Base-by-base conservation (phyloP, 2,113 vertebrate genomes). In the Brachyistius frenatus region DNA sequence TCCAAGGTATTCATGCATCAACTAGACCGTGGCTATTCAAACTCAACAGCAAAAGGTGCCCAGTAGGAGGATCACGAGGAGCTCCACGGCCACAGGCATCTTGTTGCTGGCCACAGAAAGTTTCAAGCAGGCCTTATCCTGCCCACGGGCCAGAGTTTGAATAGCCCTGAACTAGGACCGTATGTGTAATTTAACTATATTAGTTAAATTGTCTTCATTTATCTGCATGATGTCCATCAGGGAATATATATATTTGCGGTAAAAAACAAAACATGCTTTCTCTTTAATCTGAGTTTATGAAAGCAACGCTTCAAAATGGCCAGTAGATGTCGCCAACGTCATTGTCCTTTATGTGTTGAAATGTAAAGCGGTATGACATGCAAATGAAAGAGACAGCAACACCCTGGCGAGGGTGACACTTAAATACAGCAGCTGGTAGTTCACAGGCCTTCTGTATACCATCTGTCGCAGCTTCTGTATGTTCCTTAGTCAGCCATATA, bases 251-350 rank as follows among this genome's bases (percentile, higher is more conserved):
- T 67, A 23, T 14, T 41, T 44, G 11, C 16, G 2, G 2, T 10
- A 5, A 37, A 36, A 11, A 11, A 62, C 31, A 44, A 2, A 3
- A 33, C n/a, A 0, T 31, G 60, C 8, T 39, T 31, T 11, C 1
- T 13, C 9, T 11, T 2, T 31, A 10, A 10, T 16, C 15, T 53
- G 0, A 5, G 41, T 68, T 14, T 35, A 37, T 23, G 32, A 56
- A 36, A 49, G 77, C 61, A 76, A 46, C 23, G 39, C 47, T 30
- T 32, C n/a, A 31, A 50, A 41, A 13, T 2, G 16, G 32, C 66
- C 90, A 86, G 47, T 47, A 86, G 87, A 77, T 79, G 88, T 70
- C 60, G 2, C 23, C 49, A 8, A 67, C 70, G 32, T 41, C 53
- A 1, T 30, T 65, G 16, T n/a, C 8, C 4, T 69, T 1, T 44